These are phyloP conservation scores for Tyrannus savana DNA, from an alignment of 2,113 vertebrate genomes.

Conservation along the genomic window DNA sequence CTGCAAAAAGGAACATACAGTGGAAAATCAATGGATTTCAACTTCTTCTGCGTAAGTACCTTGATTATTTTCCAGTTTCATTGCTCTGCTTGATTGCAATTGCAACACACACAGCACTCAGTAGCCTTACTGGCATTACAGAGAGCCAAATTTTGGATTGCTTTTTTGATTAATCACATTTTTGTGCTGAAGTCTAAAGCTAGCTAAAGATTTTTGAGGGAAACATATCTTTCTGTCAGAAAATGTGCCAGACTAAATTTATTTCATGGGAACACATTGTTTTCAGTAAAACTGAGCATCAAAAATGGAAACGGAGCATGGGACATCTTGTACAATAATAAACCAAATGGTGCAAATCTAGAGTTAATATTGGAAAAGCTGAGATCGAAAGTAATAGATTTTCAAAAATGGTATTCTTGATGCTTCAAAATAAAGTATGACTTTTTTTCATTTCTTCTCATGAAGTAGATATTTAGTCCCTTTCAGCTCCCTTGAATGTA, in stretches of 20 bases:
- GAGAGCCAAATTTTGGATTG: background rate
- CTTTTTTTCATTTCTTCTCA: background rate
- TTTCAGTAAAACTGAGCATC: conserved; percentile 2
- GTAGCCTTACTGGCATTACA: background rate
- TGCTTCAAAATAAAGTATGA: background rate
- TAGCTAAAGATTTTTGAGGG: background rate
- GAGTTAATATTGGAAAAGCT: background rate
- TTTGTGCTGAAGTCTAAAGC: background rate
- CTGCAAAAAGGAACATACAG: background rate
- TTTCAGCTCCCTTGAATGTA: background rate
- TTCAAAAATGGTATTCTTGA: background rate
- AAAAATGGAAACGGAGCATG: background rate
- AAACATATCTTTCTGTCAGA: background rate
- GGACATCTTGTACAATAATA: background rate
- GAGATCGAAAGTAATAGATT: background rate
- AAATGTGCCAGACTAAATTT: conserved; percentile 13
- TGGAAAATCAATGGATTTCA: background rate
- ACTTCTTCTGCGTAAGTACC: background rate
- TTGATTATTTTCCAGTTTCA: background rate
- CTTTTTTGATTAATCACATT: background rate
- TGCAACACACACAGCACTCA: background rate
- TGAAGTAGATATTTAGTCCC: background rate
- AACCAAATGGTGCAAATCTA: background rate
- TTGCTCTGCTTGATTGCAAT: background rate
- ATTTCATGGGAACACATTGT: background rate